These are phyloP conservation scores for Bombus affinis DNA, from an alignment of 1,140 invertebrate species.

Conservation along the genomic window DNA sequence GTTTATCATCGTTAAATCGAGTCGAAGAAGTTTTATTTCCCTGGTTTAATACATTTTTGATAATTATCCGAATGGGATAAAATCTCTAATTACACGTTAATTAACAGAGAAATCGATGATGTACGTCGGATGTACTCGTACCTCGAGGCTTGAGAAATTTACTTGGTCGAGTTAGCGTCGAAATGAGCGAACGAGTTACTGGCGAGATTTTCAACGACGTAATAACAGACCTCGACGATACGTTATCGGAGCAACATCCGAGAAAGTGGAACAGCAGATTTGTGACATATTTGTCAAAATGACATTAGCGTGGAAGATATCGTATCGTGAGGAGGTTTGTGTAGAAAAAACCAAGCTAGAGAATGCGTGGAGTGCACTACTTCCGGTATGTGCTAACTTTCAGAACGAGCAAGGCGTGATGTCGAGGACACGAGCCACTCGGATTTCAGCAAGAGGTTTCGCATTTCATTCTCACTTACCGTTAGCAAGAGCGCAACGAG, in stretches of 20 bases:
- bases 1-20: too few species aligned
- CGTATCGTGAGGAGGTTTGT: background rate
- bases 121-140: background rate
- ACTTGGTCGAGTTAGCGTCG: background rate
- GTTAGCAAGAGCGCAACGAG: slow-evolving; percentile 28
- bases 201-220: background rate
- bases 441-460: slow-evolving; percentile 62
- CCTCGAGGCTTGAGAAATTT: background rate
- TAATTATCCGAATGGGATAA: background rate
- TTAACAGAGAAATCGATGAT: background rate
- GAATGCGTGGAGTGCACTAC: slow-evolving; percentile 42
- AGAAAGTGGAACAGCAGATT: background rate
- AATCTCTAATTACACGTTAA: background rate
- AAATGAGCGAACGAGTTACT: background rate
- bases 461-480: slow-evolving; percentile 55
- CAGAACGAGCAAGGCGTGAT: slow-evolving; percentile 52
- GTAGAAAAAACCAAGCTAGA: background rate
- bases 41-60: background rate
- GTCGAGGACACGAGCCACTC: slow-evolving; percentile 59
- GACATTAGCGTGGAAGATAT: slow-evolving; percentile 3
- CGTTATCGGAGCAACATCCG: background rate
- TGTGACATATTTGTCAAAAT: background rate
- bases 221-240: background rate
- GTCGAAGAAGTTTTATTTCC: background rate
- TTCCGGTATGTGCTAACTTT: slow-evolving; percentile 40